Conservation (phyloP, 2,113 vertebrate genomes). For the Planiliza haematocheilus region DNA sequence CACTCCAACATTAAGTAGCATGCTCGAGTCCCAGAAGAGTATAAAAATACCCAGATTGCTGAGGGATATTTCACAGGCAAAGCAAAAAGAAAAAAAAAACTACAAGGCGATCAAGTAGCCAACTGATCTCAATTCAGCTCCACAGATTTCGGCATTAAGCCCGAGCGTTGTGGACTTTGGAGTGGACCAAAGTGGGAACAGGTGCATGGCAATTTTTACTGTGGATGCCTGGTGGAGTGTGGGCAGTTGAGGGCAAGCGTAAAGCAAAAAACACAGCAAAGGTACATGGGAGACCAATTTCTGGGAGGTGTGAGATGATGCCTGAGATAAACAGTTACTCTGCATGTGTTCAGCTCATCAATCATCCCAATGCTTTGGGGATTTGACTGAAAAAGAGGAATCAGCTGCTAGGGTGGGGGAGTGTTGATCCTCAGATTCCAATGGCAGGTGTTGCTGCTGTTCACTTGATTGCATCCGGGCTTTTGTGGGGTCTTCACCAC, state of each 20-base stretch:
- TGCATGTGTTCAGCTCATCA: conserved; percentile 65
- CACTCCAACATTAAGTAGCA: conserved; percentile 3
- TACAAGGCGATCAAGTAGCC: conserved; percentile 14
- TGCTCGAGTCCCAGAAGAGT: neutral
- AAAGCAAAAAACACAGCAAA: conserved; percentile 49
- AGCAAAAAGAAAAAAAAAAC: conserved; percentile 17
- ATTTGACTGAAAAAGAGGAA: conserved; percentile 42
- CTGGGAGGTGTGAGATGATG: conserved; percentile 41
- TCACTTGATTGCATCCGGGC: conserved; percentile 51
- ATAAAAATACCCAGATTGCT: conserved; percentile 8
- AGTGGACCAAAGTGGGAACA: conserved; percentile 66
- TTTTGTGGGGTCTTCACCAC: conserved; percentile 60
- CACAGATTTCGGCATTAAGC: conserved; percentile 22
- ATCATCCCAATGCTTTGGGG: conserved; percentile 60
- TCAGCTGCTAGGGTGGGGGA: conserved; percentile 53
- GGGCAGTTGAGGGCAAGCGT: conserved; percentile 9
- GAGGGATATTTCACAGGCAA: conserved; percentile 9
- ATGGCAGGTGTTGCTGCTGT: conserved; percentile 72
- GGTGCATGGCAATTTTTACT: conserved; percentile 64
- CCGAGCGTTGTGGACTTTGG: conserved; percentile 66
- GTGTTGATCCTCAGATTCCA: conserved; percentile 64
- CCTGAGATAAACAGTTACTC: conserved; percentile 58
- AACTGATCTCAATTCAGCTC: conserved; percentile 44
- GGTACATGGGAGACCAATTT: conserved; percentile 33
- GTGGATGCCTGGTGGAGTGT: conserved; percentile 13